Percentiles rank a stretch among this genome's conserved stretches.
Evolutionary conservation across 2,888 invertebrate species (phyloP).

Genomic region (Tiphia femorata): DNA sequence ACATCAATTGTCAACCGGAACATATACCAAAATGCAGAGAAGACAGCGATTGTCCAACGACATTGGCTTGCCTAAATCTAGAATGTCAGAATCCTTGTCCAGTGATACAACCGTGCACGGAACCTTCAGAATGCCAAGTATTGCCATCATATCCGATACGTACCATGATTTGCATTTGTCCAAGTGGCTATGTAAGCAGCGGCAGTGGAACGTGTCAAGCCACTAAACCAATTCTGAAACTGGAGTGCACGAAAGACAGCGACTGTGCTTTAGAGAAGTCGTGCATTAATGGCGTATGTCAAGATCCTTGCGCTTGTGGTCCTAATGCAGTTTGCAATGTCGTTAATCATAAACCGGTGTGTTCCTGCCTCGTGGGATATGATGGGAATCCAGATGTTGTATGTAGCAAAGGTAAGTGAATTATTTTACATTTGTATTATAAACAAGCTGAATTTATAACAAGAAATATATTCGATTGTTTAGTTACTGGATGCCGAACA

Average conservation of each 20-base stretch:
- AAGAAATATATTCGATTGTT: conserved; percentile 3
- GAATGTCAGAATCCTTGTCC: conserved; percentile 88
- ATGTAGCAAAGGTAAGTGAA: conserved; percentile 75
- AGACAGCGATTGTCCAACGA: conserved; percentile 86
- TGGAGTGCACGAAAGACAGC: conserved; percentile 80
- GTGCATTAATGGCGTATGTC: conserved; percentile 85
- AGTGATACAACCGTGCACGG: conserved; percentile 82
- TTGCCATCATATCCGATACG: conserved; percentile 85
- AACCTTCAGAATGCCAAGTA: conserved; percentile 85
- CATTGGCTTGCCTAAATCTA: conserved; percentile 84
- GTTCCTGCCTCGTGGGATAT: conserved; percentile 86
- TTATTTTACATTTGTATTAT: background rate
- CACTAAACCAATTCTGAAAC: conserved; percentile 74
- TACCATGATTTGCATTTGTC: conserved; percentile 91
- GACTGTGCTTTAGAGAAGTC: conserved; percentile 85
- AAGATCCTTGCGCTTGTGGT: conserved; percentile 88
- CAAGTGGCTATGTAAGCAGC: conserved; percentile 88
- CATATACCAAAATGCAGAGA: conserved; percentile 81
- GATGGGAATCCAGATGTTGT: conserved; percentile 88
- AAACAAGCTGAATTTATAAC: background rate
- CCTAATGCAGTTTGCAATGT: conserved; percentile 87
- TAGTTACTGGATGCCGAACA: conserved; percentile 77
- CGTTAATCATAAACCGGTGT: conserved; percentile 87
- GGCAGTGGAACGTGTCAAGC: conserved; percentile 86
- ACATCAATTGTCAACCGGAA: conserved; percentile 82